Evolutionary conservation across 1,140 invertebrate genomes (phyloP).

Genomic region (Drosophila navojoa): DNA sequence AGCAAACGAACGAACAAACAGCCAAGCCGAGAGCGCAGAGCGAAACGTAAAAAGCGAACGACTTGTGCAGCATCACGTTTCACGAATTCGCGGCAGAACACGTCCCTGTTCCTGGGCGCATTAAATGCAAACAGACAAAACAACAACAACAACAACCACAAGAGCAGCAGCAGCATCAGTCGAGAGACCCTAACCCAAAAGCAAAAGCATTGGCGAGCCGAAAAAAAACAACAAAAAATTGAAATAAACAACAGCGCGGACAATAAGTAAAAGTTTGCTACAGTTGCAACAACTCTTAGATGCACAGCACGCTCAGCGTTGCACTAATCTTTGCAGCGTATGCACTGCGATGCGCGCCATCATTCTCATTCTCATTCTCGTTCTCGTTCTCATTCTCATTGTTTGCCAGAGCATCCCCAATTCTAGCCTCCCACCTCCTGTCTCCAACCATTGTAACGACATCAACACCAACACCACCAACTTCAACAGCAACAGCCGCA

Average conservation of each 20-base stretch:
- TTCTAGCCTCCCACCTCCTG: background rate
- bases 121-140: constrained; percentile 78
- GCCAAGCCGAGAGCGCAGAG: background rate
- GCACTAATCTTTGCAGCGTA: constrained; percentile 45
- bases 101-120: constrained; percentile 65
- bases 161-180: constrained; percentile 47
- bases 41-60: constrained; percentile 52
- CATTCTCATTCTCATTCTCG: constrained; percentile 20
- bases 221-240: constrained; percentile 41
- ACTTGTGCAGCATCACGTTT: constrained; percentile 80
- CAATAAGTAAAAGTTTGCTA: constrained; percentile 58
- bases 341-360: constrained; percentile 39
- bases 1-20: constrained; percentile 46
- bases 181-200: constrained; percentile 57
- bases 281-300: constrained; percentile 45
- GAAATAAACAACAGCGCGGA: constrained; percentile 52
- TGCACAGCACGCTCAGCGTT: constrained; percentile 15
- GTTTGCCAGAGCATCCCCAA: constrained; percentile 15
- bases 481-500: background rate
- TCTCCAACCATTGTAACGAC: constrained; percentile 1
- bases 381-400: constrained; percentile 15
- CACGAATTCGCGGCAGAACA: constrained; percentile 82
- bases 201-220: constrained; percentile 22
- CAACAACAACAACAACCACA: constrained; percentile 26
- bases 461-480: constrained; percentile 10